Percentiles rank a stretch among this genome's conserved stretches.
Conservation (phyloP, 64 coral and sea anemone species). For the Cladopsammia gracilis region DNA sequence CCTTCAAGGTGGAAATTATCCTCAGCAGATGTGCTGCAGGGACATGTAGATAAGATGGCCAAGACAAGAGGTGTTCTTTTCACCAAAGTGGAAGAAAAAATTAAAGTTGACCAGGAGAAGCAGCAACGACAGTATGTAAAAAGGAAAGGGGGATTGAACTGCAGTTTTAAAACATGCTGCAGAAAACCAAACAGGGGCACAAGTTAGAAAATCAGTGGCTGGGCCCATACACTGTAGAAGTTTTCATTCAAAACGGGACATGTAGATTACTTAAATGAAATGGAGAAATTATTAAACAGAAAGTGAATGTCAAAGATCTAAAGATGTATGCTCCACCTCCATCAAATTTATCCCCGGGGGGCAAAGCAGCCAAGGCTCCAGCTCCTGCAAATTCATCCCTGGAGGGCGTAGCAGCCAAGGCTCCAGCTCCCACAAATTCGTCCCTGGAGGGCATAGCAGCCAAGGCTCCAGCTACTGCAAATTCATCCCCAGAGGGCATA, state of each 20-base stretch:
- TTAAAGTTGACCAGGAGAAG: conserved; percentile 60
- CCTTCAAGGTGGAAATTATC: conserved; percentile 31
- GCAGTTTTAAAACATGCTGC: conserved; percentile 76
- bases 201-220: conserved; percentile 79
- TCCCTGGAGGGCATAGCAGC: too few relatives aligned
- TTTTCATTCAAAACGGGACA: conserved; percentile 42
- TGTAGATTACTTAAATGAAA: neutral
- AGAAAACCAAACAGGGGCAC: conserved; percentile 80
- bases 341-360: too few relatives aligned
- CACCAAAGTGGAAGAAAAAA: conserved; percentile 60
- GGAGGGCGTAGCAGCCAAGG: too few relatives aligned
- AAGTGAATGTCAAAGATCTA: neutral
- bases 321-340: neutral
- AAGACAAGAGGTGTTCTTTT: conserved; percentile 34
- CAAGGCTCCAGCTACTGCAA: too few relatives aligned
- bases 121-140: conserved; percentile 64
- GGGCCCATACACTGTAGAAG: conserved; percentile 19
- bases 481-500: too few relatives aligned
- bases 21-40: neutral
- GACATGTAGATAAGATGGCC: conserved; percentile 23
- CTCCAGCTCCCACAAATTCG: too few relatives aligned
- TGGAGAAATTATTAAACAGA: neutral
- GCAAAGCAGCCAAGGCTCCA: neutral
- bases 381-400: too few relatives aligned
- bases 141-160: conserved; percentile 11